A percentile compares a stretch with the other conserved stretches of the same genome.
These are phyloP conservation scores for Rhea americana DNA, from an alignment of 2,113 vertebrate species.

Conservation along the genomic window DNA sequence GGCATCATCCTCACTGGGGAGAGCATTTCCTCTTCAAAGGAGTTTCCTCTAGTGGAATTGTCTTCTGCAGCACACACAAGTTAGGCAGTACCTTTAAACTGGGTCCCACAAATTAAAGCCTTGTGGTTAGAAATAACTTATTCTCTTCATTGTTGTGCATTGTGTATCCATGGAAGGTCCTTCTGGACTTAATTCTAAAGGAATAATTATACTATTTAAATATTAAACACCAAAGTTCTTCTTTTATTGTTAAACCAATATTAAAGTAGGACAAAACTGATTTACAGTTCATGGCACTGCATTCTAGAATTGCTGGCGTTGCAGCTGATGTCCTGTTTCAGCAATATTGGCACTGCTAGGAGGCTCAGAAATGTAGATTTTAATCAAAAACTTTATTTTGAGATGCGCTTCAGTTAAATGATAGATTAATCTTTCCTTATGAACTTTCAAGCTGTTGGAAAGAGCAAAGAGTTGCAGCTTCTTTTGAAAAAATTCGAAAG, in stretches of 20 bases:
- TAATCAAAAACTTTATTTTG: constrained; percentile 19
- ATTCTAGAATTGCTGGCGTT: background rate
- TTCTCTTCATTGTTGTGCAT: background rate
- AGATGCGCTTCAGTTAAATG: constrained; percentile 2
- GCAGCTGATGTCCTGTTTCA: constrained; percentile 48
- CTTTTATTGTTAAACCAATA: constrained; percentile 41
- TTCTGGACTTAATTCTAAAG: constrained; percentile 25
- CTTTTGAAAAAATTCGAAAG: background rate
- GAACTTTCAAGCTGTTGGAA: constrained; percentile 1
- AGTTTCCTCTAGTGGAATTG: background rate
- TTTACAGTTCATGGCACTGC: background rate
- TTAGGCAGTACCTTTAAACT: background rate
- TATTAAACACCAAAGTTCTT: constrained; percentile 45
- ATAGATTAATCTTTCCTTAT: background rate
- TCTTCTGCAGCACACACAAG: background rate
- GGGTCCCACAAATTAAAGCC: background rate
- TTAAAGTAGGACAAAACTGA: constrained; percentile 29
- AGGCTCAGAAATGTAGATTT: constrained; percentile 41
- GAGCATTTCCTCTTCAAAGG: background rate
- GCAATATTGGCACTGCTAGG: background rate
- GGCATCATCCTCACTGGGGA: background rate
- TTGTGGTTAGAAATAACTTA: background rate
- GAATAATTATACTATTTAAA: constrained; percentile 45
- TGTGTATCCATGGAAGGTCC: background rate
- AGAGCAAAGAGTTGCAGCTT: constrained; percentile 5